A percentile compares a stretch with the other conserved stretches of the same genome.
Evolutionary conservation across 2,888 invertebrate species (phyloP).

Genomic region (Spicauda simplicius): DNA sequence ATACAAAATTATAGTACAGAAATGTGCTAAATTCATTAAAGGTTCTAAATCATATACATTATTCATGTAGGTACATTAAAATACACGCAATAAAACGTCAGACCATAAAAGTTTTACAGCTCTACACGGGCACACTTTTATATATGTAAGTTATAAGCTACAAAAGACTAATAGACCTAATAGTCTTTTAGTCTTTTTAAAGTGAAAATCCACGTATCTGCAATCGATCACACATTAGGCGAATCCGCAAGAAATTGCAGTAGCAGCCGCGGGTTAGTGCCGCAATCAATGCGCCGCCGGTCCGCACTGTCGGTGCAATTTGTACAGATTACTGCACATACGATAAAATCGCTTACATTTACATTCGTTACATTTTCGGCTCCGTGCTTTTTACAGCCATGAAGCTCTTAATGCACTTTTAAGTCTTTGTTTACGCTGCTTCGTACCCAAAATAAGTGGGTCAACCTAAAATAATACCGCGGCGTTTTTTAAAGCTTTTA

Average conservation of each 20-base stretch:
- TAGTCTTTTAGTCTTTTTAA: background rate
- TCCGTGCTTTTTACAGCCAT: slow-evolving; percentile 23
- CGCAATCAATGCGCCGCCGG: slow-evolving; percentile 7
- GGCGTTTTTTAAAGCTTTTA: slow-evolving; percentile 6
- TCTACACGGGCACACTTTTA: background rate
- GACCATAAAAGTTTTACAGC: background rate
- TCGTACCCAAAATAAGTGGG: slow-evolving; percentile 14
- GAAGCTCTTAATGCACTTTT: slow-evolving; percentile 29
- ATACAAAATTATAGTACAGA: too few relatives aligned
- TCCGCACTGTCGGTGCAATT: slow-evolving; percentile 14
- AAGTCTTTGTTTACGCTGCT: slow-evolving; percentile 32
- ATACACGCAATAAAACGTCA: too few relatives aligned
- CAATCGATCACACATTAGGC: slow-evolving; percentile 11
- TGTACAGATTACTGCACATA: slow-evolving; percentile 28
- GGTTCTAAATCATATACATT: too few relatives aligned
- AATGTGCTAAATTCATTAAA: too few relatives aligned
- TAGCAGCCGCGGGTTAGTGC: slow-evolving; percentile 4
- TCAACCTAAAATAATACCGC: slow-evolving; percentile 22
- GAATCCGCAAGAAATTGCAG: slow-evolving; percentile 14
- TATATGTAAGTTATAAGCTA: background rate
- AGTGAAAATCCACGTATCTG: background rate
- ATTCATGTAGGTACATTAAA: too few relatives aligned
- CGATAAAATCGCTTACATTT: slow-evolving; percentile 34
- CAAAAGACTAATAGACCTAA: background rate
- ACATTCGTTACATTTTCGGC: slow-evolving; percentile 23